Percentiles rank a stretch among this genome's conserved stretches.
Conservation (phyloP, 1,140 invertebrate species). For the Doryteuthis pealeii region DNA sequence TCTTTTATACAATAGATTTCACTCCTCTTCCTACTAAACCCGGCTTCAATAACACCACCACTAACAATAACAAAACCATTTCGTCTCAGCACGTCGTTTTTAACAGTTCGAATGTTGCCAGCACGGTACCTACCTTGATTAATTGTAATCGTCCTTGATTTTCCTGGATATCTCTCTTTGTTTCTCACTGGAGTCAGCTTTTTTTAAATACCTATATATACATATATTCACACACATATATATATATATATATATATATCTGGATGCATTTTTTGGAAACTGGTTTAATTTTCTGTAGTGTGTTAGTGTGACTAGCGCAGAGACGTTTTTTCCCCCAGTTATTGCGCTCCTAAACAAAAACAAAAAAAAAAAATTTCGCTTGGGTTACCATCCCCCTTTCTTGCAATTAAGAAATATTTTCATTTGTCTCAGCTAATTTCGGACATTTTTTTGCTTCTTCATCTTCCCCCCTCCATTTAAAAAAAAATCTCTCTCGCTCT, state of each 20-base stretch:
- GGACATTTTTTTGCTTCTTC: neutral
- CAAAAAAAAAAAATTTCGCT: neutral
- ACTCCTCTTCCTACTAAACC: neutral
- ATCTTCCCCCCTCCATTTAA: neutral
- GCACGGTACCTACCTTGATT: no score
- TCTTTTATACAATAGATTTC: no score
- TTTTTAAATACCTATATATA: neutral
- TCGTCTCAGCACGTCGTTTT: no score
- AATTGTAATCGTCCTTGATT: no score
- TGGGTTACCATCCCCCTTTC: neutral
- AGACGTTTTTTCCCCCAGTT: neutral
- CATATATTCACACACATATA: neutral
- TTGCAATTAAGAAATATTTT: neutral
- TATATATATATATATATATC: neutral
- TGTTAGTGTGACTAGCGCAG: neutral
- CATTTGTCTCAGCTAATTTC: neutral
- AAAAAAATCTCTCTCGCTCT: neutral
- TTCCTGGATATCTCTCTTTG: no score
- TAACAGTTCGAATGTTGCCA: no score
- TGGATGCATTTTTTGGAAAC: neutral
- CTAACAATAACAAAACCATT: no score
- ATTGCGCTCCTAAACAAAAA: neutral
- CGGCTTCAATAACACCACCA: neutral
- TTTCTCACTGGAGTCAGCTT: no score
- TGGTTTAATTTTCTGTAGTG: no score